Evolutionary conservation across 2,888 invertebrate genomes (phyloP), one percentile per base, ranked within the genome.

Genomic region (Erannis defoliaria): DNA sequence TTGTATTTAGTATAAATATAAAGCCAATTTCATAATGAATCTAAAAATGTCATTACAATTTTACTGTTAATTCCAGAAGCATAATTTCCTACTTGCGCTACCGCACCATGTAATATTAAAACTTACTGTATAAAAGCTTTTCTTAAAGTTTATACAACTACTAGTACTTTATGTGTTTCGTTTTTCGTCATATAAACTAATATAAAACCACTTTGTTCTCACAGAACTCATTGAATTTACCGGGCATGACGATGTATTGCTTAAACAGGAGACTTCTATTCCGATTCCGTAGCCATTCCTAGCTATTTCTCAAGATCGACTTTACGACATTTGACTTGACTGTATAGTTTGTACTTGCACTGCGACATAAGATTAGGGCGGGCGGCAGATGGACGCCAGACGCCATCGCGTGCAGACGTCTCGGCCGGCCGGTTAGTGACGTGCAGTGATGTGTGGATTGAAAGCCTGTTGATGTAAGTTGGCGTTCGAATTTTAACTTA

Each of bases 381-480:
- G 26, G n/a, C 61, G 56, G 33, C 65, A 65, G 65, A 62, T 65
- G 57, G 61, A 55, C 58, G 65, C 62, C 46, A 46, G 55, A 40
- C 35, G 33, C 50, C 65, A 51, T 26, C 42, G 45, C 38, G 59
- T 16, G 45, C 58, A 50, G 49, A 54, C 56, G 60, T 50, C 18
- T 29, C 64, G 63, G 53, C 37, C 53, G 51, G 43, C 54, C 51
- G 50, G 55, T 57, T 9, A 42, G 62, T 68, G 57, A 64, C 46
- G 67, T 64, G 64, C 14, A 43, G 64, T 60, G 61, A 58, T 66
- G 62, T 59, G 62, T 55, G 55, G 61, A 55, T 57, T 62, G 37
- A 46, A 40, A 53, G 14, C 33, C 42, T 57, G 42, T 63, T 55
- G 37, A 49, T 61, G 66, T 66, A 63, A 66, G 66, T 60, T 31